Evolutionary conservation across 2,797 vertebrate genomes (phyloP).

Genomic region (Neosalanx taihuensis): DNA sequence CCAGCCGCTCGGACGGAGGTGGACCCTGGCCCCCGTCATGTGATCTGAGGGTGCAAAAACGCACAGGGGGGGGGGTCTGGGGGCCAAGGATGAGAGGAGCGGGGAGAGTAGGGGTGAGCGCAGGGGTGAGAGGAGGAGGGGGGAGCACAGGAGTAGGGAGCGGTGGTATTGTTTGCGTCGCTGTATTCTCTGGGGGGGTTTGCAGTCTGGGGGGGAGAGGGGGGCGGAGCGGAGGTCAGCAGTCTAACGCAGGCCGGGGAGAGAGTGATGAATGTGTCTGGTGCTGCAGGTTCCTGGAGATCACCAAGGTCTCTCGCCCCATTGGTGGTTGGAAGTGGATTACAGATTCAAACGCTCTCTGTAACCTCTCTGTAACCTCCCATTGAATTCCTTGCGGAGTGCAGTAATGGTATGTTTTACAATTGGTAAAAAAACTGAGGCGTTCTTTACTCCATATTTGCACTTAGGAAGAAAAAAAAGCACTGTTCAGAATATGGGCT

Average conservation of each 20-base stretch:
- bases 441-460: conserved; percentile 10
- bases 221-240: conserved; percentile 48
- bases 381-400: conserved; percentile 37
- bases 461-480: not conserved
- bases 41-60: conserved; percentile 52
- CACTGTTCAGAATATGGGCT: no score
- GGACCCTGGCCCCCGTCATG: conserved; percentile 52
- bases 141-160: conserved; percentile 7
- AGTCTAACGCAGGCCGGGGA: conserved; percentile 50
- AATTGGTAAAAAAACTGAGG: not conserved
- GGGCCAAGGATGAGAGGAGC: no score
- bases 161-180: conserved; percentile 57
- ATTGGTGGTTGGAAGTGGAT: conserved; percentile 60
- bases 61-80: conserved; percentile 15
- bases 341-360: conserved; percentile 62
- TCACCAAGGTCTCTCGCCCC: conserved; percentile 61
- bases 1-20: conserved; percentile 54
- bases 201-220: conserved; percentile 46
- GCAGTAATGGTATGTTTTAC: conserved; percentile 15
- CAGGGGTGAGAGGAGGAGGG: conserved; percentile 18
- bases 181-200: conserved; percentile 22
- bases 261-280: conserved; percentile 71
- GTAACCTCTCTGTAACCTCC: conserved; percentile 49
- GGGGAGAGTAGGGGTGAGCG: not conserved
- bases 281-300: conserved; percentile 54